phyloP scores from a whole-genome alignment of 2,888 invertebrate genomes.

The Heliconius sara region DNA sequence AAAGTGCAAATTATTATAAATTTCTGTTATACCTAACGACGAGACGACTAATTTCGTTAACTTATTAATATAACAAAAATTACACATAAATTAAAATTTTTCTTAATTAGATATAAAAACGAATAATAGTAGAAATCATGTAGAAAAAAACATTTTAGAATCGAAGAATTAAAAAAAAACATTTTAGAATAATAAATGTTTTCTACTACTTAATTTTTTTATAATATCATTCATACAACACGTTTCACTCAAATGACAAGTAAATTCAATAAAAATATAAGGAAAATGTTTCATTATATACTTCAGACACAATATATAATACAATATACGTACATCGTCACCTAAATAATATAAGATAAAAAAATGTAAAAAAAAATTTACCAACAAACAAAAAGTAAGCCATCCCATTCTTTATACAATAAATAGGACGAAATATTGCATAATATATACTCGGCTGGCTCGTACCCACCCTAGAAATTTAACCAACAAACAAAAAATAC shows the following conservation, averaged over 20 bases:
- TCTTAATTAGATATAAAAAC: neutral
- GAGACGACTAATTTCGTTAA: neutral
- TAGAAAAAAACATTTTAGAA: no score
- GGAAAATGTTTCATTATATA: neutral
- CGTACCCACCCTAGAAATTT: no score
- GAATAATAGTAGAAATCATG: no score
- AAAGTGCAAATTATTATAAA: neutral
- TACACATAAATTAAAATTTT: neutral
- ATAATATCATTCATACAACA: slow-evolving; percentile 27
- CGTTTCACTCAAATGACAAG: slow-evolving; percentile 9
- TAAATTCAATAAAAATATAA: slow-evolving; percentile 16
- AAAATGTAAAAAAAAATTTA: no score
- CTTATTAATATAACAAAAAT: neutral
- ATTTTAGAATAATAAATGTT: no score
- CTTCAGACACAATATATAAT: slow-evolving; percentile 9
- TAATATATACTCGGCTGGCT: no score
- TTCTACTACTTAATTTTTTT: neutral
- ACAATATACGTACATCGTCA: slow-evolving; percentile 7
- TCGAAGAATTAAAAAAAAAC: no score
- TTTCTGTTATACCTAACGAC: neutral
- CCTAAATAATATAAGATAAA: neutral
- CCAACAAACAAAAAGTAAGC: no score
- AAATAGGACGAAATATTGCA: no score
- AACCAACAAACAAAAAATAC: no score
- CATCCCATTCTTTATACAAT: no score